Evolutionary conservation across 2,888 invertebrate genomes (phyloP), one percentile per base, ranked within the genome.

Genomic region (Apantesis nais): DNA sequence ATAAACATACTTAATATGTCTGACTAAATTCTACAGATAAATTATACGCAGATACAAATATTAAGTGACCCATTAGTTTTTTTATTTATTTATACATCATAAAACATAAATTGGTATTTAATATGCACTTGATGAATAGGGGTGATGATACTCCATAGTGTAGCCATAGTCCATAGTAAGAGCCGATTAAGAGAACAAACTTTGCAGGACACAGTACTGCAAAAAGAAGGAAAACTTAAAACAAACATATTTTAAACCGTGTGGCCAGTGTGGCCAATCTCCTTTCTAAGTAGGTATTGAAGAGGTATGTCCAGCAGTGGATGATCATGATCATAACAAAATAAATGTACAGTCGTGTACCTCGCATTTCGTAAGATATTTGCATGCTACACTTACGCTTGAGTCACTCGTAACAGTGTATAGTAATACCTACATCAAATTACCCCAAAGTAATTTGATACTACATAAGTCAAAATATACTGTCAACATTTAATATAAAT

Each of bases 401-500:
- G 48, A 52, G 48, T n/a, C 48, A 52, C 48, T 48, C 48, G 22
- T 22, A 22, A 19, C 14, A 41, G 1, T 48, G 48, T 22, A 48
- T 25, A 63, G 58, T 62, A 62, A 67, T 67, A 68, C 61, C 55
- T 58, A 19, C 39, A 66, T 66, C 39, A 66, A 66, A 66, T 39
- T 58, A 34, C 55, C 55, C 39, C 19, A 55, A 66, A 19, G 55
- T 63, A 69, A 62, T 62, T 70, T 62, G 67, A 61, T 66, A 34
- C 29, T 31, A 61, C 34, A 62, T n/a, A 72, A 71, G 78, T 72
- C 72, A 78, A 76, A 75, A 65, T 70, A 68, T 70, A 76, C 77
- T 83, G 79, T 85, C 81, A 81, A 75, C 78, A 77, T 80, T 82
- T 78, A 73, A 82, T 77, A 72, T 68, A 78, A 76, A 78, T 79